Evolutionary conservation across 2,888 invertebrate genomes (phyloP).

Genomic region (Helicoverpa assulta): DNA sequence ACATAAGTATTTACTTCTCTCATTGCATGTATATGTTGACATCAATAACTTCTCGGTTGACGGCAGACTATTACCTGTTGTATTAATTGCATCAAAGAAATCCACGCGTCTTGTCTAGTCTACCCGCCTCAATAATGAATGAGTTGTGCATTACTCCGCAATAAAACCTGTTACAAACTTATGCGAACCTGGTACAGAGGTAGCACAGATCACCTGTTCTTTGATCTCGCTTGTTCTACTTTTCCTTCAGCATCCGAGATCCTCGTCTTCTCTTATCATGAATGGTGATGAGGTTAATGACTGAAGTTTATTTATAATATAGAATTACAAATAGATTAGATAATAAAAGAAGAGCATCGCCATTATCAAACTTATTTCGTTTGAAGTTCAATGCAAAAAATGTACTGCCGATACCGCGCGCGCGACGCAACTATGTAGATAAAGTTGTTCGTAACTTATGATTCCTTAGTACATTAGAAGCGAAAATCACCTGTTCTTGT

Average conservation of each 20-base stretch:
- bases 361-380: conserved; percentile 2
- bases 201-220: conserved; percentile 77
- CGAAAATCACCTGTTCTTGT: conserved; percentile 72
- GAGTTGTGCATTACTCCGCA: conserved; percentile 34
- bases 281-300: conserved; percentile 19
- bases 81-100: conserved; percentile 13
- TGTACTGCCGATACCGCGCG: not conserved
- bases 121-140: conserved; percentile 29
- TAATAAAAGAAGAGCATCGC: conserved; percentile 14
- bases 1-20: not conserved
- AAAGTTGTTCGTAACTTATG: conserved; percentile 62
- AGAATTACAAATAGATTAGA: conserved; percentile 15
- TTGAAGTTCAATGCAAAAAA: conserved; percentile 30
- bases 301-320: conserved; percentile 16
- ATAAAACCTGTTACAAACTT: conserved; percentile 60
- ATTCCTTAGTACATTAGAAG: conserved; percentile 66
- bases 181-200: conserved; percentile 73
- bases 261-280: conserved; percentile 26
- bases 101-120: conserved; percentile 10
- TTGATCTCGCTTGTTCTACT: conserved; percentile 65
- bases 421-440: conserved; percentile 1
- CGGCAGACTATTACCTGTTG: not conserved
- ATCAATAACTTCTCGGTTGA: not conserved
- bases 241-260: conserved; percentile 29
- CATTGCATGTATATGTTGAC: not conserved